These are phyloP conservation scores for Perdita meconis DNA, from an alignment of 2,888 invertebrate genomes.

Conservation along the genomic window DNA sequence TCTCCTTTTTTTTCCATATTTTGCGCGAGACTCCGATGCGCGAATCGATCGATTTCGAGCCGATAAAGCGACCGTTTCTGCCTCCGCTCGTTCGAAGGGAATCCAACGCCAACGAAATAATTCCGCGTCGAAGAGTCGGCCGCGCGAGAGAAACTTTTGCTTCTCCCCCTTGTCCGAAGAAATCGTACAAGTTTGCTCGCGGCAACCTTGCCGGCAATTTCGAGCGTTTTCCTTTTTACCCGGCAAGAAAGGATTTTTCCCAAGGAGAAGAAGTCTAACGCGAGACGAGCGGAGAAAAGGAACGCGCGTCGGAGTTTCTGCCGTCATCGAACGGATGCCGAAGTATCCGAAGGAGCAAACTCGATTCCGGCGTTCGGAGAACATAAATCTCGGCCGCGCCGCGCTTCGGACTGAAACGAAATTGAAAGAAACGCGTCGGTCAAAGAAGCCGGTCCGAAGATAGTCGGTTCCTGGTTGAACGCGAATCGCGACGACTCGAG, in stretches of 20 bases:
- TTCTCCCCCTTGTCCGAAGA: neutral
- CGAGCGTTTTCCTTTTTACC: neutral
- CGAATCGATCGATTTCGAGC: slow-evolving; percentile 68
- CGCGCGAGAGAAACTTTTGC: slow-evolving; percentile 12
- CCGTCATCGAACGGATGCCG: too few species aligned
- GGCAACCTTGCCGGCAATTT: neutral
- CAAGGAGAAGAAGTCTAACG: neutral
- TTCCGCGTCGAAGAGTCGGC: slow-evolving; percentile 6
- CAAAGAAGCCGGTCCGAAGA: too few species aligned
- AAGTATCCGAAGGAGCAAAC: too few species aligned
- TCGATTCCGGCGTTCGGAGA: neutral
- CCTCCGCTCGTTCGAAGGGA: slow-evolving; percentile 28
- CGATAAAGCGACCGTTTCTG: slow-evolving; percentile 71
- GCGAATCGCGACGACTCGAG: slow-evolving; percentile 35
- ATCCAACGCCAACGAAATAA: slow-evolving; percentile 41
- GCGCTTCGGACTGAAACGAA: slow-evolving; percentile 20
- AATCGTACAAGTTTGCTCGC: slow-evolving; percentile 21
- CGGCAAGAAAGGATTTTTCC: neutral
- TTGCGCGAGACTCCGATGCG: slow-evolving; percentile 61
- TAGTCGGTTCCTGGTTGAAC: neutral
- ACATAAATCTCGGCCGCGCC: slow-evolving; percentile 1
- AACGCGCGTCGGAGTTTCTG: neutral
- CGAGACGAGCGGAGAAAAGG: neutral
- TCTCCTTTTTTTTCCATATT: slow-evolving; percentile 57
- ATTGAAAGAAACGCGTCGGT: slow-evolving; percentile 39